A percentile compares a stretch with the other conserved stretches of the same genome.
phyloP scores from a whole-genome alignment of 1,140 invertebrate species.

The Lethrus apterus region DNA sequence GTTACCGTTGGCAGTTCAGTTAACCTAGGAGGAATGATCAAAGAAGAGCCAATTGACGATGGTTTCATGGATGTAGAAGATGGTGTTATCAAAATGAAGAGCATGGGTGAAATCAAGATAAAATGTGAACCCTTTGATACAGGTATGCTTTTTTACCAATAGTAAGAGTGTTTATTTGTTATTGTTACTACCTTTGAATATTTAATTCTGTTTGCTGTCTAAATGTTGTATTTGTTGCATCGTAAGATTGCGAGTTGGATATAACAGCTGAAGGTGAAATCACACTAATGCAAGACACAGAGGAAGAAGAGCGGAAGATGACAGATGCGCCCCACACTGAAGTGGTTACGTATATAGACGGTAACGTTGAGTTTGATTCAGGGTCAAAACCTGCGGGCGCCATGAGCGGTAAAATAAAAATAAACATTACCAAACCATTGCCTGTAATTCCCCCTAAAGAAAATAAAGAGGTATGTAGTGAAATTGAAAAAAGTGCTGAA shows the following conservation, averaged over 20 bases:
- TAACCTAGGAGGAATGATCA: slow-evolving; percentile 16
- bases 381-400: slow-evolving; percentile 43
- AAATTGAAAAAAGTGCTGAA: slow-evolving; percentile 24
- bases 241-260: slow-evolving; percentile 2
- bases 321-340: slow-evolving; percentile 53
- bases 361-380: slow-evolving; percentile 58
- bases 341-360: slow-evolving; percentile 61
- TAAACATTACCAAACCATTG: slow-evolving; percentile 69
- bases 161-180: background rate
- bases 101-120: slow-evolving; percentile 43
- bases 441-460: slow-evolving; percentile 40
- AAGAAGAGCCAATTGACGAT: slow-evolving; percentile 28
- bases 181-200: background rate
- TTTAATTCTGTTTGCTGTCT: background rate
- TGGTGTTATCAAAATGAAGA: slow-evolving; percentile 32
- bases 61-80: slow-evolving; percentile 42
- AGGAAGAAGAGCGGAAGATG: background rate
- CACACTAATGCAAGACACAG: too few relatives aligned
- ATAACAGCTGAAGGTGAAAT: slow-evolving; percentile 4
- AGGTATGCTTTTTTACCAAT: slow-evolving; percentile 40
- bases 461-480: slow-evolving; percentile 25
- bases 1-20: slow-evolving; percentile 1
- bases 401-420: slow-evolving; percentile 59
- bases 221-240: background rate
- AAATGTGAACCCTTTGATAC: slow-evolving; percentile 54